A percentile compares a stretch with the other conserved stretches of the same genome.
phyloP scores from a whole-genome alignment of 2,888 invertebrate genomes.

The Cheilosia impressa region DNA sequence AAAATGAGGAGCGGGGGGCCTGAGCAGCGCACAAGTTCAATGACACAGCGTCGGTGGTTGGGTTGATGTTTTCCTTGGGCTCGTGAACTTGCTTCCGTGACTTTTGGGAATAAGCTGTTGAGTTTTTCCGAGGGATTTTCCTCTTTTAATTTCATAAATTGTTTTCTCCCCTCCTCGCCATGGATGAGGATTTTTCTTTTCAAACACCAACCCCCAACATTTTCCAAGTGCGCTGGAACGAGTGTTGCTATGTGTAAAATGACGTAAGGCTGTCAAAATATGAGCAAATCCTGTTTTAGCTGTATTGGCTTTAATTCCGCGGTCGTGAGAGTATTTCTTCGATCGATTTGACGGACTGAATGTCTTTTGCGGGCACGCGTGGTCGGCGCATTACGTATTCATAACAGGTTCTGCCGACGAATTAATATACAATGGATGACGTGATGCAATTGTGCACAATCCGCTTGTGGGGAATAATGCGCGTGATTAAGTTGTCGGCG shows the following conservation, averaged over 20 bases:
- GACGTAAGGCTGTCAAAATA: slow-evolving; percentile 30
- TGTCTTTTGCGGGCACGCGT: slow-evolving; percentile 24
- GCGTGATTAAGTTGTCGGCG: slow-evolving; percentile 34
- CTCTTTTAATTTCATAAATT: slow-evolving; percentile 27
- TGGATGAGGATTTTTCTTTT: not conserved
- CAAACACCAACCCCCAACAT: not conserved
- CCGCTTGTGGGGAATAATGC: slow-evolving; percentile 18
- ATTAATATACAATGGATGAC: slow-evolving; percentile 50
- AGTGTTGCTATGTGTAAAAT: slow-evolving; percentile 37
- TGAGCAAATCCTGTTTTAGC: not conserved
- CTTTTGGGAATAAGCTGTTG: slow-evolving; percentile 42
- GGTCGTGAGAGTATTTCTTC: slow-evolving; percentile 51
- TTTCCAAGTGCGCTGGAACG: not conserved
- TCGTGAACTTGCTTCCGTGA: slow-evolving; percentile 56
- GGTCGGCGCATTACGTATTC: slow-evolving; percentile 34
- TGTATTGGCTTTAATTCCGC: slow-evolving; percentile 7
- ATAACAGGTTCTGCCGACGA: slow-evolving; percentile 25
- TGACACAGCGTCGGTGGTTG: slow-evolving; percentile 31
- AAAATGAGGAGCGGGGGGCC: slow-evolving; percentile 11
- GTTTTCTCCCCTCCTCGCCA: not conserved
- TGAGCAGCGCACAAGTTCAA: slow-evolving; percentile 52
- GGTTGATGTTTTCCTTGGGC: slow-evolving; percentile 22
- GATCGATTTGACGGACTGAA: slow-evolving; percentile 39
- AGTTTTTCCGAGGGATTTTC: slow-evolving; percentile 36
- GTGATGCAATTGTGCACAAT: slow-evolving; percentile 46